Evolutionary conservation across 2,888 invertebrate genomes (phyloP), one percentile per base, ranked within the genome.

Genomic region (Didymodactylos carnosus): DNA sequence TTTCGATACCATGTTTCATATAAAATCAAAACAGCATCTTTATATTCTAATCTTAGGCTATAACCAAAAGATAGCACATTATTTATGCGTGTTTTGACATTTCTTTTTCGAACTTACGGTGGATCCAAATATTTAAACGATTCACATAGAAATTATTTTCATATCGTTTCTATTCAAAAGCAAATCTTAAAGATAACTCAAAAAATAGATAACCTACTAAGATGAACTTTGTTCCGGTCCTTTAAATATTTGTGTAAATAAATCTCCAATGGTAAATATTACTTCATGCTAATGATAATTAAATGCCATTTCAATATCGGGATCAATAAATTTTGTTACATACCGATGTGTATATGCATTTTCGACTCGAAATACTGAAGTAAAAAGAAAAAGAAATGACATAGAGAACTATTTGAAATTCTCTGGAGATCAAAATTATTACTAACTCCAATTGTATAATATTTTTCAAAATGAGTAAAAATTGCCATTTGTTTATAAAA

Each of bases 401-500:
- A 62, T 19, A 41, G 11, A 13, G 35, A 39, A 14, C 23, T 13
- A 35, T 39, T 14, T 70, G 13, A 10, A 16, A 16, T 70, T 11
- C 25, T 25, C 11, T 11, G 11, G 13, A 11, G 13, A 11, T 70
- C 11, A 70, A n/a, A 70, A 11, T 29, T 70, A 35, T 25, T 76
- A 82, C 82, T 83, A 75, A 80, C 80, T n/a, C 85, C 85, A 35
- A 86, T 80, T 5, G 85, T 85, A 79, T 81, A 85, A 72, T 91
- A 91, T 86, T 88, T 91, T 77, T 94, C 94, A 81, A 99, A 97
- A 84, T 98, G 98, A 11, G 91, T 92, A 1, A 95, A 94, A 77
- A 99, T 95, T 0, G 95, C 95, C 98, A 99, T 98, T 87, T 99
- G 98, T 83, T 99, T 98, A 85, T 99, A 99, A 1, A 98, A 87